These are phyloP conservation scores for Phengaris arion DNA, from an alignment of 2,888 invertebrate species.

Conservation along the genomic window DNA sequence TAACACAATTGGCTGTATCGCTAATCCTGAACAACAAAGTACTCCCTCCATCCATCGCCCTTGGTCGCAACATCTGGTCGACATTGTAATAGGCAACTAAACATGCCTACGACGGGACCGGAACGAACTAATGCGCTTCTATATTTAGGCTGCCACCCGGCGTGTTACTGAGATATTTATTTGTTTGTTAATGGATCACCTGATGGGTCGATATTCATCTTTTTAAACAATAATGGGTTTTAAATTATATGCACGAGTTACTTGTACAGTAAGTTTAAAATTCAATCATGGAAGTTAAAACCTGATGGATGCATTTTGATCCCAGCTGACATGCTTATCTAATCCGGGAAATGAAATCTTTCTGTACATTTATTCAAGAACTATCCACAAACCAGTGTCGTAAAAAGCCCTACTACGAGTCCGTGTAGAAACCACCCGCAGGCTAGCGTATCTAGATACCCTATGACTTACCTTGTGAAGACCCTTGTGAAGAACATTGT, in stretches of 20 bases:
- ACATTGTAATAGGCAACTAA: conserved; percentile 26
- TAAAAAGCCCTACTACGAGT: too few relatives aligned
- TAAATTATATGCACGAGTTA: background rate
- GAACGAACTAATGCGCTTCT: conserved; percentile 46
- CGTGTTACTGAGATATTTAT: conserved; percentile 35
- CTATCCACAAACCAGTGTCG: too few relatives aligned
- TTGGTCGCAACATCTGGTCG: conserved; percentile 20
- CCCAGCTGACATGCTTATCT: too few relatives aligned
- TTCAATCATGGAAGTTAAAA: too few relatives aligned
- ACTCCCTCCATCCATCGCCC: background rate
- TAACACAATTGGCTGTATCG: background rate
- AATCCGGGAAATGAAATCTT: too few relatives aligned
- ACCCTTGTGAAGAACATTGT: too few relatives aligned
- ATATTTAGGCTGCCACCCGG: conserved; percentile 46
- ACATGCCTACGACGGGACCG: conserved; percentile 35
- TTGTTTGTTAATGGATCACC: conserved; percentile 28
- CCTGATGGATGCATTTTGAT: too few relatives aligned
- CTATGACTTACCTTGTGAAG: too few relatives aligned
- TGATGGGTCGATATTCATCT: conserved; percentile 25
- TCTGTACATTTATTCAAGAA: too few relatives aligned
- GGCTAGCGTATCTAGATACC: too few relatives aligned
- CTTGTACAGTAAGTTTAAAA: too few relatives aligned
- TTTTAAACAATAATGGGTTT: conserved; percentile 21
- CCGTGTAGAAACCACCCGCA: too few relatives aligned
- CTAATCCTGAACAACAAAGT: conserved; percentile 9